A percentile compares a stretch with the other conserved stretches of the same genome.
Conservation (phyloP, 2,888 invertebrate species). For the Uropetala carovei region DNA sequence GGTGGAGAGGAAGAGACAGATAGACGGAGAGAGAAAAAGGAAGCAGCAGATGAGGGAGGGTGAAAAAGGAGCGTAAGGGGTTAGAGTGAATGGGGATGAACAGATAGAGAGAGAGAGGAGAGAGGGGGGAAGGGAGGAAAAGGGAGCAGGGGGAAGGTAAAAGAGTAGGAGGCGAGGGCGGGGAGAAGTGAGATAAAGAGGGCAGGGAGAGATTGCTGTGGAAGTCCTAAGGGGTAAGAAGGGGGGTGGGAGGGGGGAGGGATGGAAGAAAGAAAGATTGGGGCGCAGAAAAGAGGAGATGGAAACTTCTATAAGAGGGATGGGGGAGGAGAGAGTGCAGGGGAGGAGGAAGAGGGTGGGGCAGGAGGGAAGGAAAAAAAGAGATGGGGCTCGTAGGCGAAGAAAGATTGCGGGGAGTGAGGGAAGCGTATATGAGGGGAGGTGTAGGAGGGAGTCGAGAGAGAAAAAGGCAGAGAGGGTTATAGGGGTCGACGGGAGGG, state of each 20-base stretch:
- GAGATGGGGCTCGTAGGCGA: background rate
- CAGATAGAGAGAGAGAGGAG: background rate
- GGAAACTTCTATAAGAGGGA: background rate
- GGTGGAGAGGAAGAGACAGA: conserved; percentile 10
- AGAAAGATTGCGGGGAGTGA: background rate
- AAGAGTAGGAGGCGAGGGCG: background rate
- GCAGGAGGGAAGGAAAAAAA: background rate
- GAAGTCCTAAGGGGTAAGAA: too few species aligned
- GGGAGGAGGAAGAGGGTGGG: background rate
- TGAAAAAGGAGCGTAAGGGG: conserved; percentile 14
- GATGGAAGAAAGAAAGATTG: background rate
- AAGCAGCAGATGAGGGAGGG: background rate
- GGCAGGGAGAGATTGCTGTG: background rate
- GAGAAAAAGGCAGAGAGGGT: background rate
- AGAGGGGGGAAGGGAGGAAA: background rate
- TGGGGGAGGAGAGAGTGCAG: background rate
- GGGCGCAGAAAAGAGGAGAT: background rate
- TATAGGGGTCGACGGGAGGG: conserved; percentile 1
- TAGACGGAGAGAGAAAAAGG: background rate
- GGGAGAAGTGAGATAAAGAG: background rate
- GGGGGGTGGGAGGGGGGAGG: background rate
- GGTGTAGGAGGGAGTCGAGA: background rate
- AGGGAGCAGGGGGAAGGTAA: background rate
- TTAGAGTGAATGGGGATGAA: conserved; percentile 23
- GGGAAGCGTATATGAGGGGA: background rate